phyloP scores from a whole-genome alignment of 2,888 invertebrate species.

The Galerucella calmariensis region DNA sequence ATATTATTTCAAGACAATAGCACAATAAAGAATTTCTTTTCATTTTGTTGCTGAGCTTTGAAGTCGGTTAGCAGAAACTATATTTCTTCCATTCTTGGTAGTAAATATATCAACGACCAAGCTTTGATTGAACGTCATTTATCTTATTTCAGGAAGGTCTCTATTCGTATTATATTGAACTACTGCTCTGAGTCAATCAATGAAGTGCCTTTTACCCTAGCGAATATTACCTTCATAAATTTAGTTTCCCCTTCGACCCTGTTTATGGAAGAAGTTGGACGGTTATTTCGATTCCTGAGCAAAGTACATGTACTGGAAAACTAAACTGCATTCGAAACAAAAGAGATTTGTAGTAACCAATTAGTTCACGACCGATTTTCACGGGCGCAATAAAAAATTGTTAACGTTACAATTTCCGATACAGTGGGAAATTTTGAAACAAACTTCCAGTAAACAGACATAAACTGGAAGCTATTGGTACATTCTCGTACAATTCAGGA shows the following conservation, averaged over 20 bases:
- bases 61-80: too few species aligned
- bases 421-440: too few species aligned
- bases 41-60: not conserved
- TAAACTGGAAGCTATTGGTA: too few species aligned
- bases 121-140: conserved; percentile 33
- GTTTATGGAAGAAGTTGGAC: conserved; percentile 16
- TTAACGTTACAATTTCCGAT: too few species aligned
- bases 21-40: not conserved
- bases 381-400: too few species aligned
- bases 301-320: not conserved
- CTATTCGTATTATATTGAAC: conserved; percentile 36
- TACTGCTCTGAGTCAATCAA: conserved; percentile 32
- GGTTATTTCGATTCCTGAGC: not conserved
- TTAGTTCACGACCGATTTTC: too few species aligned
- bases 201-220: conserved; percentile 34
- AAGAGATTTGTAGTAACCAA: not conserved
- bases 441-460: too few species aligned
- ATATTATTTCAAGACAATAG: not conserved
- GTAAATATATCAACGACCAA: conserved; percentile 33
- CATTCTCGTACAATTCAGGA: too few species aligned
- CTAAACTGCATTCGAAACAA: not conserved
- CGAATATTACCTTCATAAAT: conserved; percentile 34
- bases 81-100: conserved; percentile 18
- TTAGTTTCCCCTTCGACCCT: conserved; percentile 19
- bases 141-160: conserved; percentile 38